Base-by-base conservation (phyloP, 2,888 invertebrate species). In the Priocnemis perturbator region DNA sequence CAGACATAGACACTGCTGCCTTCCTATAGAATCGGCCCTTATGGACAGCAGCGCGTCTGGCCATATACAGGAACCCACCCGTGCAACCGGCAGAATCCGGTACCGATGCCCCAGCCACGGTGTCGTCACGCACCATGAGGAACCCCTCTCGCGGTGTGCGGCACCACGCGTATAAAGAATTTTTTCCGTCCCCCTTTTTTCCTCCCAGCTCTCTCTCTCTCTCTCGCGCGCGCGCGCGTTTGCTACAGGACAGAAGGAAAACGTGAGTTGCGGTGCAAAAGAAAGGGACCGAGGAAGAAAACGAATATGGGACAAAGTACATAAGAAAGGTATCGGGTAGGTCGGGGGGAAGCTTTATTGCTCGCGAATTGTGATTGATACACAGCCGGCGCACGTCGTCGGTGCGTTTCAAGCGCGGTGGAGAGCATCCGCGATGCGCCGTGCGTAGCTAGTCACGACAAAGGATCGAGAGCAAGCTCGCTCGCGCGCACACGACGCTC, bases 331-430 rank as follows among this genome's bases (percentile, higher is more conserved):
- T 11, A 9, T 5, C 50, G 17, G 11, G n/a, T 11, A 9, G 7
- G 17, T 9, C 4, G n/a, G 17, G 50, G 5, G n/a, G 17, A 50
- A 50, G 52, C 67, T 70, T 74, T 63, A 77, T 69, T 69, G 74
- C 67, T 61, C 45, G 61, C 63, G 67, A 69, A 78, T 77, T 58
- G 74, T 72, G 77, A 82, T 78, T 73, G 75, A 81, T 77, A 76
- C 71, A 71, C 66, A 74, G 63, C 44, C 60, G n/a, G 57, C 20
- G 65, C 52, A 53, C 45, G 52, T 56, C 48, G 67, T 37, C 11
- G 37, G 14, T 37, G 37, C 26, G 26, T 26, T 26, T 26, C 26
- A 26, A 26, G 26, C 26, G 26, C 26, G 26, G 26, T 5, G 26
- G 26, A 26, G n/a, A 26, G 26, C 26, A 5, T 26, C 26, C 26